phyloP scores from a whole-genome alignment of 92 coral and sea anemone species.

The Umimayanthus kanabou region DNA sequence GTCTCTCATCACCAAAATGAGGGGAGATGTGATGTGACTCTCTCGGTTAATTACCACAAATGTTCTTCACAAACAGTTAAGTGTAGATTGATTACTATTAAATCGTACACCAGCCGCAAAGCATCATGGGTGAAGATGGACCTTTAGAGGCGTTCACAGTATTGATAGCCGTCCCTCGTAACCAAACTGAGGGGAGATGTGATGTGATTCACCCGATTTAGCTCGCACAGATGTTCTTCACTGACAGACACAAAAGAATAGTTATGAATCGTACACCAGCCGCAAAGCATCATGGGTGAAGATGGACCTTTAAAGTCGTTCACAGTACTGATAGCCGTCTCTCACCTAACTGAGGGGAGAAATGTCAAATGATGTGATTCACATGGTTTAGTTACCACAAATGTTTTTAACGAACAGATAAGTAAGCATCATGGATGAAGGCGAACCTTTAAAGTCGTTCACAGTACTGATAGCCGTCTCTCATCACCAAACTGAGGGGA shows the following conservation, averaged over 20 bases:
- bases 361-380: slow-evolving; percentile 26
- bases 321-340: slow-evolving; percentile 59
- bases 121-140: slow-evolving; percentile 9
- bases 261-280: neutral
- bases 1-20: slow-evolving; percentile 38
- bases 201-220: slow-evolving; percentile 40
- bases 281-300: slow-evolving; percentile 35
- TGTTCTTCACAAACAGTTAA: neutral
- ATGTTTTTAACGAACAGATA: neutral
- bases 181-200: slow-evolving; percentile 37
- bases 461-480: slow-evolving; percentile 59
- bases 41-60: slow-evolving; percentile 32
- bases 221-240: slow-evolving; percentile 29
- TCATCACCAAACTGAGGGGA: slow-evolving; percentile 34
- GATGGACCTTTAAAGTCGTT: slow-evolving; percentile 21
- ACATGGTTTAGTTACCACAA: slow-evolving; percentile 27
- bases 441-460: slow-evolving; percentile 38
- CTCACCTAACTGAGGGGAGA: slow-evolving; percentile 37
- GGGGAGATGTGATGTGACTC: slow-evolving; percentile 40
- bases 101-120: slow-evolving; percentile 19
- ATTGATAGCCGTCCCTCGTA: slow-evolving; percentile 50
- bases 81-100: slow-evolving; percentile 2
- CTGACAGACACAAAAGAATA: neutral
- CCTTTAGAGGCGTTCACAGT: slow-evolving; percentile 52
- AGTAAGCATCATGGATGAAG: slow-evolving; percentile 24